A percentile compares a stretch with the other conserved stretches of the same genome.
These are phyloP conservation scores for Corythornis madagascariensis DNA, from an alignment of 2,113 vertebrate genomes.

Conservation along the genomic window DNA sequence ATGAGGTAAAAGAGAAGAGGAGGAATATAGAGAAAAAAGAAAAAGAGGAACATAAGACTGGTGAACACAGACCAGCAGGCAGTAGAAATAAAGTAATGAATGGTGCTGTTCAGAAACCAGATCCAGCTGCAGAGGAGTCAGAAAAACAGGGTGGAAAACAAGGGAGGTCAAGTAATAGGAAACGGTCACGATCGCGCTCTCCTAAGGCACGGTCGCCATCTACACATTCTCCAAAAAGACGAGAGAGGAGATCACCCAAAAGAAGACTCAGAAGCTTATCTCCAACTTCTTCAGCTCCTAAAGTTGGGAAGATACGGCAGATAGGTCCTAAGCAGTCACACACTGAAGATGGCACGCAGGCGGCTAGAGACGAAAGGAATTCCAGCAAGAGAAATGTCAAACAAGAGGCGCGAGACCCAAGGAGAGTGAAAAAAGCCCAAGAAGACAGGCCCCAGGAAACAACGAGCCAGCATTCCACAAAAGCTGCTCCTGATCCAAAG, in stretches of 20 bases:
- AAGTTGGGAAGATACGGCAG: slow-evolving; percentile 80
- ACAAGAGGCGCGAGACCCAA: slow-evolving; percentile 79
- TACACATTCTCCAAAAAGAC: slow-evolving; percentile 86
- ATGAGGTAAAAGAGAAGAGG: slow-evolving; percentile 88
- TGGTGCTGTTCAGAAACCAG: slow-evolving; percentile 86
- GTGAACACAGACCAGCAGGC: slow-evolving; percentile 76
- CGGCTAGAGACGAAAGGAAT: slow-evolving; percentile 81
- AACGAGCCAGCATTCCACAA: slow-evolving; percentile 76
- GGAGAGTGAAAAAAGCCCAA: slow-evolving; percentile 81
- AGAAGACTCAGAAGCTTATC: slow-evolving; percentile 85
- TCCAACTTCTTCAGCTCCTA: slow-evolving; percentile 78
- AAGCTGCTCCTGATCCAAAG: slow-evolving; percentile 81
- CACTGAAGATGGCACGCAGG: slow-evolving; percentile 70
- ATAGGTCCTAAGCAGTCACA: slow-evolving; percentile 78
- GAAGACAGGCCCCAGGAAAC: slow-evolving; percentile 84
- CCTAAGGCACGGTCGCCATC: slow-evolving; percentile 85
- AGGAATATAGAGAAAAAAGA: slow-evolving; percentile 86
- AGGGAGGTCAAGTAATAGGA: slow-evolving; percentile 83
- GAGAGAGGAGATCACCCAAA: slow-evolving; percentile 91
- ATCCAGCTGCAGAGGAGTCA: slow-evolving; percentile 71
- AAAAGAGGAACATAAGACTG: slow-evolving; percentile 82
- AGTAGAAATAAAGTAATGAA: slow-evolving; percentile 86
- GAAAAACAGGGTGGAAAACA: slow-evolving; percentile 81
- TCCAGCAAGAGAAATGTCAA: slow-evolving; percentile 80
- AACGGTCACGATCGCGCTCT: slow-evolving; percentile 87